These are phyloP conservation scores for Chelmon rostratus DNA, from an alignment of 2,797 vertebrate genomes.

Conservation along the genomic window DNA sequence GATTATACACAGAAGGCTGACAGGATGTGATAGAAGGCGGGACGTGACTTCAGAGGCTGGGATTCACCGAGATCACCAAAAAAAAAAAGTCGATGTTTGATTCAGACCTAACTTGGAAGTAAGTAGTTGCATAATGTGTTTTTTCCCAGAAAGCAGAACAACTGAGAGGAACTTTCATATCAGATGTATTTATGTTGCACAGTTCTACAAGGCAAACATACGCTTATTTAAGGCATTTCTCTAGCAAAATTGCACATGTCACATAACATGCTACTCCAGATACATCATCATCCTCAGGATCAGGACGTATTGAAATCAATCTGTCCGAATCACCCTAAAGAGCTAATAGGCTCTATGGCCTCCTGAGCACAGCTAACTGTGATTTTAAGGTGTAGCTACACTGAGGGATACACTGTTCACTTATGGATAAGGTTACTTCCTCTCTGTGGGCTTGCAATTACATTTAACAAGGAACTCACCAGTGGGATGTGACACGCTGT, in stretches of 20 bases:
- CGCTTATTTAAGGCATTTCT: background rate
- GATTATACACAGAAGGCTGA: conserved; percentile 48
- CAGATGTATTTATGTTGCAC: background rate
- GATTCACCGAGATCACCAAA: conserved; percentile 18
- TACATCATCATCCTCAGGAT: conserved; percentile 31
- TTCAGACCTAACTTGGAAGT: conserved; percentile 27
- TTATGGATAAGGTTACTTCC: background rate
- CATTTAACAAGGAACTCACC: conserved; percentile 27
- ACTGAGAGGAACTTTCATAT: conserved; percentile 5
- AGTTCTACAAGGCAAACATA: background rate
- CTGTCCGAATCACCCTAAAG: conserved; percentile 49
- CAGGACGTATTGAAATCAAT: conserved; percentile 28
- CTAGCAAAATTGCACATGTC: conserved; percentile 1
- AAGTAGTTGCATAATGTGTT: conserved; percentile 19
- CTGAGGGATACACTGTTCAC: conserved; percentile 13
- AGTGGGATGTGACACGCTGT: background rate
- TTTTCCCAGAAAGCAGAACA: conserved; percentile 12
- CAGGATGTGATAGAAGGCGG: conserved; percentile 56
- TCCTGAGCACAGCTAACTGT: conserved; percentile 36
- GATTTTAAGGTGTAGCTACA: conserved; percentile 33
- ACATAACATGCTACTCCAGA: conserved; percentile 33
- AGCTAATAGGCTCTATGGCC: conserved; percentile 31
- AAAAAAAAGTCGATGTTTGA: conserved; percentile 31
- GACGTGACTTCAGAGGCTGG: conserved; percentile 44
- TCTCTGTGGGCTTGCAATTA: conserved; percentile 3